Evolutionary conservation across 2,888 invertebrate species (phyloP).

Genomic region (Apamea crenata): DNA sequence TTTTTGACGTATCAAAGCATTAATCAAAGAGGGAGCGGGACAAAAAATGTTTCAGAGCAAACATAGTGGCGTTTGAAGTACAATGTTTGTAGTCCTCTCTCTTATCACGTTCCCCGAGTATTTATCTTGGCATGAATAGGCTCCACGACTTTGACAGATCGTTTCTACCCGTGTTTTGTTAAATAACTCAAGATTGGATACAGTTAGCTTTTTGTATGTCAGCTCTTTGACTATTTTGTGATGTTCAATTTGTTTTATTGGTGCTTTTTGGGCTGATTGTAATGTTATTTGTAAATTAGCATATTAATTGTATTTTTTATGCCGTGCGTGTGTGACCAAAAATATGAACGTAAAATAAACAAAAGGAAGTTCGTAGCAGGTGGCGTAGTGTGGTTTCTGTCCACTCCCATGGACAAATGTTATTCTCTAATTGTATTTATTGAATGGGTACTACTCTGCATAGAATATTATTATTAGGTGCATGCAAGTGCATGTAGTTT

Average conservation of each 20-base stretch:
- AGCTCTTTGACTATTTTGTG: slow-evolving; percentile 57
- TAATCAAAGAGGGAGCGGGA: slow-evolving; percentile 69
- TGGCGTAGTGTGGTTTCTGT: background rate
- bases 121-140: slow-evolving; percentile 83
- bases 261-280: slow-evolving; percentile 5
- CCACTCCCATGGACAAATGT: background rate
- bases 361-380: background rate
- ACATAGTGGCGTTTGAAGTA: slow-evolving; percentile 58
- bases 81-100: slow-evolving; percentile 71
- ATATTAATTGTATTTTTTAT: background rate
- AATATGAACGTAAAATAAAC: background rate
- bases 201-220: slow-evolving; percentile 69
- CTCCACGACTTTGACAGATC: slow-evolving; percentile 83
- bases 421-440: too few species aligned
- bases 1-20: slow-evolving; percentile 72
- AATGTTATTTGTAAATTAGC: slow-evolving; percentile 18
- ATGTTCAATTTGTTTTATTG: slow-evolving; percentile 38
- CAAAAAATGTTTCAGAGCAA: slow-evolving; percentile 64
- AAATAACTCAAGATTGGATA: slow-evolving; percentile 76
- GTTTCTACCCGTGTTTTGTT: slow-evolving; percentile 79
- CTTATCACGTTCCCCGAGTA: slow-evolving; percentile 80
- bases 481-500: background rate
- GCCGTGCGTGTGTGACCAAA: background rate
- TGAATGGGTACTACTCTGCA: background rate
- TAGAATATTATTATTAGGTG: background rate